Conservation (phyloP, 2,888 invertebrate genomes). For the Hypercompe scribonia region DNA sequence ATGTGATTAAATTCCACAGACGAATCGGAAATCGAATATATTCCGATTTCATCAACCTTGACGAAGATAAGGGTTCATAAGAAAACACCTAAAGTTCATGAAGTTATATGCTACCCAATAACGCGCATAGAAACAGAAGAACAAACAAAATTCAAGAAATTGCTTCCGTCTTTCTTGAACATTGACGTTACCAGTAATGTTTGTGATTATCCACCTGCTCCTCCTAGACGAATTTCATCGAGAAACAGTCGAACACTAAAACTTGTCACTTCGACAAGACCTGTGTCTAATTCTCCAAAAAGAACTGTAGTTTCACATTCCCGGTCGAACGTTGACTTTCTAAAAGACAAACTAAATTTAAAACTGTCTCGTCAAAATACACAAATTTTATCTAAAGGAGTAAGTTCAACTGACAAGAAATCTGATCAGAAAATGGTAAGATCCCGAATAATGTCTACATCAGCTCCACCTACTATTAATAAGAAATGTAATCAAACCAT, state of each 20-base stretch:
- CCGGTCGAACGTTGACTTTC: constrained; percentile 86
- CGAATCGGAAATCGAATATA: constrained; percentile 92
- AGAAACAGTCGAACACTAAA: constrained; percentile 90
- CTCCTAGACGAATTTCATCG: constrained; percentile 92
- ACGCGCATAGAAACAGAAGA: constrained; percentile 73
- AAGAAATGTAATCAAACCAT: constrained; percentile 63
- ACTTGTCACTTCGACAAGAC: constrained; percentile 86
- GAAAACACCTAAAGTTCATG: constrained; percentile 82
- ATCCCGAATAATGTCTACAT: constrained; percentile 71
- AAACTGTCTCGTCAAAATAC: constrained; percentile 85
- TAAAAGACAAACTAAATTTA: constrained; percentile 88
- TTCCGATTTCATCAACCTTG: constrained; percentile 92
- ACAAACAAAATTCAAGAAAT: constrained; percentile 85
- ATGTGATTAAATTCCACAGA: constrained; percentile 88
- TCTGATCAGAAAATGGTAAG: constrained; percentile 51
- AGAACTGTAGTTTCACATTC: constrained; percentile 63
- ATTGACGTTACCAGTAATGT: constrained; percentile 66
- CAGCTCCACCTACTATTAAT: constrained; percentile 78
- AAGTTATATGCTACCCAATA: constrained; percentile 88
- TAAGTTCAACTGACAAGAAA: constrained; percentile 54
- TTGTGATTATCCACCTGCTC: constrained; percentile 87
- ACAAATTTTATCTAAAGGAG: constrained; percentile 64
- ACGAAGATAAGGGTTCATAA: constrained; percentile 93
- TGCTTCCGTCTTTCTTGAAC: constrained; percentile 85
- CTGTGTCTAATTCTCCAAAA: constrained; percentile 72